Evolutionary conservation across 1,140 invertebrate species (phyloP), one percentile per base, ranked within the genome.

Genomic region (Zeugodacus cucurbitae): DNA sequence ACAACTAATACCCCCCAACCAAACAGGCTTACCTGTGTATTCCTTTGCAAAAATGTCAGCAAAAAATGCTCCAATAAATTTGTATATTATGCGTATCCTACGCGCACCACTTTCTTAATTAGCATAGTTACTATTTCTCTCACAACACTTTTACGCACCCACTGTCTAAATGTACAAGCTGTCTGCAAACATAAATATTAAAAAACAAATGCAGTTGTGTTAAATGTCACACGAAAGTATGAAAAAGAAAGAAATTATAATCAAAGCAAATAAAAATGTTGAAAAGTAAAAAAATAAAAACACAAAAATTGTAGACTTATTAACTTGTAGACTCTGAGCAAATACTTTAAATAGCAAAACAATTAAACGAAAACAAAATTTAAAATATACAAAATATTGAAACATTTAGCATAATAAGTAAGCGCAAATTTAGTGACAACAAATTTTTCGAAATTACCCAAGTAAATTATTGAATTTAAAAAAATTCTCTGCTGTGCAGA

Each of bases 401-500:
- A 74, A 74, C 11, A 34, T 34, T 17, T 37, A 74, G 34, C 11
- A 22, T 82, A 82, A 22, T 82, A 82, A 44, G 70, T 37, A 29
- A 78, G 17, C 17, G 32, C n/a, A n/a, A 78, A 22, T 78, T 70
- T 78, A 78, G 74, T 44, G 41, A n/a, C 26, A 22, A 22, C n/a
- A 26, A 29, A 82, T 26, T 82, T 54, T 82, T 82, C 37, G 41
- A 82, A 48, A 44, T 82, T 82, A 82, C 11, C 22, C 20, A 48
- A 29, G 34, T 74, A 82, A 82, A 82, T 82, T 82, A 48, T 48
- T 82, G 74, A 26, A 48, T 82, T 74, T 74, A 74, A 48, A 82
- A 44, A 22, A 82, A 48, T 82, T 82, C 37, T 82, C 74, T 82
- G 74, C 74, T 82, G 74, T 82, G 74, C 74, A 82, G 74, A 74